Base-by-base conservation (phyloP, 2,113 vertebrate species). In the Acanthochromis polyacanthus region DNA sequence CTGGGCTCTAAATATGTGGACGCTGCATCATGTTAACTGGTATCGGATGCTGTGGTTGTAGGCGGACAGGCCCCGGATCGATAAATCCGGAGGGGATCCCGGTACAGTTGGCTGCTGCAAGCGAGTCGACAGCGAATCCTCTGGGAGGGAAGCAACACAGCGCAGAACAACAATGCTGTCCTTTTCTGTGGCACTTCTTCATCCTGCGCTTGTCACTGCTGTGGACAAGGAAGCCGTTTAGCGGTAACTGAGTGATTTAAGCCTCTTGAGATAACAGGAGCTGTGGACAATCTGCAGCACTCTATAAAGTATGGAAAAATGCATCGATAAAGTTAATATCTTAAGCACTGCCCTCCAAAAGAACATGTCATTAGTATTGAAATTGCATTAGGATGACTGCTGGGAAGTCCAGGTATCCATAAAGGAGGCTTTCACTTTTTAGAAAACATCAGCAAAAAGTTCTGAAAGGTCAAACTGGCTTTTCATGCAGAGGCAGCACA, bases 1-100 rank as follows among this genome's bases (percentile, higher is more conserved):
- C 16, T 64, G 62, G 80, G 56, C 65, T 80, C 83, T 77, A 76
- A 94, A 93, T 85, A 93, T 92, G 65, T 64, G 90, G 81, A 89
- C 71, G 79, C 58, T 73, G 51, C 60, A 23, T 69, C 88, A 63
- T 68, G 89, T 87, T 89, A 92, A 86, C 91, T 61, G 76, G 72
- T 81, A 89, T 88, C 30, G 82, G 77, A 86, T 87, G 65, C 71
- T 83, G 86, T 56, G 55, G 65, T 30, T 30, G 30, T 71, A 67
- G 87, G 88, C 14, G 80, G 88, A 91, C 90, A 72, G 82, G 65
- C 74, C 32, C 30, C 62, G 66, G 53, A 89, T 92, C 87, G 48
- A 91, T 91, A 75, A 59, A 52, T 48, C 50, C 68, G 38, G 68
- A 71, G 75, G 84, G 67, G 88, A 80, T 83, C 68, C 71, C 72